These are phyloP conservation scores for Heteromormyrus szaboi DNA, from an alignment of 2,797 vertebrate species.

Conservation along the genomic window DNA sequence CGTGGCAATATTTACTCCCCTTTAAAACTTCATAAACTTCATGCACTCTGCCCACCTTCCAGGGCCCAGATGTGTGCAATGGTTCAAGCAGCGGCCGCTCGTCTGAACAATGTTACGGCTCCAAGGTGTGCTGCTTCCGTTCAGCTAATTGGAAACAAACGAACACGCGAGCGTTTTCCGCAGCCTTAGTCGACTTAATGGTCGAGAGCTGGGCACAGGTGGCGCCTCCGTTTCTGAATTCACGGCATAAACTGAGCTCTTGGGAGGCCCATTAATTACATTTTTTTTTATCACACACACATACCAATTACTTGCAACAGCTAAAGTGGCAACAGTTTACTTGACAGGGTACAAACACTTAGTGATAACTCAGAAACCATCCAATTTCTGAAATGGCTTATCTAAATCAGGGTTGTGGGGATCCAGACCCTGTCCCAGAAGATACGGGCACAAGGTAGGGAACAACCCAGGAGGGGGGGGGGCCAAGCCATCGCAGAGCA, in stretches of 20 bases:
- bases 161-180: slow-evolving; percentile 30
- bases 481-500: not conserved
- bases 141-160: slow-evolving; percentile 57
- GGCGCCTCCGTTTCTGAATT: slow-evolving; percentile 13
- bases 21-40: slow-evolving; percentile 34
- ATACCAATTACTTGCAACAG: slow-evolving; percentile 42
- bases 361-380: not conserved
- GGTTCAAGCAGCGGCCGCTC: slow-evolving; percentile 34
- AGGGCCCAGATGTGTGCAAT: slow-evolving; percentile 16
- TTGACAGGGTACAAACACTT: not conserved
- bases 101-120: slow-evolving; percentile 38
- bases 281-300: slow-evolving; percentile 25
- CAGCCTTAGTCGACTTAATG: slow-evolving; percentile 52
- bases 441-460: not conserved
- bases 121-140: slow-evolving; percentile 43
- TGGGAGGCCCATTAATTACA: slow-evolving; percentile 43
- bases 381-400: not conserved
- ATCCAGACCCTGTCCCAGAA: not conserved
- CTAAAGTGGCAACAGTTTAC: slow-evolving; percentile 27
- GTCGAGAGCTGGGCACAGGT: slow-evolving; percentile 34
- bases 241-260: slow-evolving; percentile 15
- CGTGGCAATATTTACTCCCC: slow-evolving; percentile 29
- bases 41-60: slow-evolving; percentile 18
- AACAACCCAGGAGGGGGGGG: not conserved
- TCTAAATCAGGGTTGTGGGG: not conserved